These are phyloP conservation scores for Gymnoscopelus microlampas DNA, from an alignment of 2,797 vertebrate genomes.

Conservation along the genomic window DNA sequence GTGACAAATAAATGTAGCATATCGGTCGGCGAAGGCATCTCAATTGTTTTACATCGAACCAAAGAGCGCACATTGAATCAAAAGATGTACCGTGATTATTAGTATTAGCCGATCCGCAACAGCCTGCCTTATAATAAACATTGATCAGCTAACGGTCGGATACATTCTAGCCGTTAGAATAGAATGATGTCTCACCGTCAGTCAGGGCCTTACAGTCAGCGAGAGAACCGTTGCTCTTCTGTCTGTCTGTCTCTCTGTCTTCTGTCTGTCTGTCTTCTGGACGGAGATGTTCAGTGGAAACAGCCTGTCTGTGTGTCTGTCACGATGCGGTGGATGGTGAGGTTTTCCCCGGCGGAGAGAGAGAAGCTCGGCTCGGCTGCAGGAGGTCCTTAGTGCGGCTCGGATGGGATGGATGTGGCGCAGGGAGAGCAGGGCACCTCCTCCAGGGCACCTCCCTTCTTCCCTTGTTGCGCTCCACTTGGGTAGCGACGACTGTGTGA, in stretches of 20 bases:
- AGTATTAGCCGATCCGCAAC: neutral
- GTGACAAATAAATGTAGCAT: neutral
- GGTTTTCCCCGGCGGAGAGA: conserved; percentile 27
- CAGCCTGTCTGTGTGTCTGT: conserved; percentile 12
- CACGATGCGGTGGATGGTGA: conserved; percentile 23
- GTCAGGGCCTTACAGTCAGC: conserved; percentile 47
- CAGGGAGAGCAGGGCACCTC: conserved; percentile 49
- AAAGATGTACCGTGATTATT: conserved; percentile 11
- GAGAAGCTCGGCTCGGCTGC: conserved; percentile 21
- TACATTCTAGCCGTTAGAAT: neutral
- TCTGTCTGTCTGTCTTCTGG: conserved; percentile 19
- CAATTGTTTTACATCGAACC: neutral
- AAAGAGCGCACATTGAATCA: neutral
- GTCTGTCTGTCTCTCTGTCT: conserved; percentile 31
- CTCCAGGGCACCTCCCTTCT: conserved; percentile 5
- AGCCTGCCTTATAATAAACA: neutral
- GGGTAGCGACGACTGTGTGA: conserved; percentile 59
- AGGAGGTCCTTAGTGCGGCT: neutral
- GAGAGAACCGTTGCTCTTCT: conserved; percentile 34
- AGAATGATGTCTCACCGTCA: conserved; percentile 57
- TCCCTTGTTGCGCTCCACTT: conserved; percentile 47
- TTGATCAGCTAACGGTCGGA: no score
- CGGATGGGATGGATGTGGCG: conserved; percentile 17
- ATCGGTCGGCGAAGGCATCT: neutral
- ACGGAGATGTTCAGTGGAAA: conserved; percentile 33